Conservation (phyloP, 2,113 vertebrate species). For the Brevimyrus niger region DNA sequence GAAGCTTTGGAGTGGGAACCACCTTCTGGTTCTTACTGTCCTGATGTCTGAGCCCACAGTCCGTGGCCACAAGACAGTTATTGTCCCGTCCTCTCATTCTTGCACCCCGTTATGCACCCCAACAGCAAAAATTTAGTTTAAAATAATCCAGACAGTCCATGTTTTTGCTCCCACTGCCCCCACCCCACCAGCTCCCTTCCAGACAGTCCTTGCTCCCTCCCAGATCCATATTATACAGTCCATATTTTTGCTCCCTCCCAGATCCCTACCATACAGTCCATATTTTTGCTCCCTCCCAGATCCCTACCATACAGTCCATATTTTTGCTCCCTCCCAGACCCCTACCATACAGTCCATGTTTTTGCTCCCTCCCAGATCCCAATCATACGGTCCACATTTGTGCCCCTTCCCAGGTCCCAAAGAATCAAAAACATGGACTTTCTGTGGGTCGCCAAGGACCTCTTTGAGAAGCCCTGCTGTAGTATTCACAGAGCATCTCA, state of each 20-base stretch:
- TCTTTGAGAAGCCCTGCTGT: background rate
- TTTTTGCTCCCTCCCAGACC: no score
- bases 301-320: no score
- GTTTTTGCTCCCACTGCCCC: no score
- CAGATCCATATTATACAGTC: background rate
- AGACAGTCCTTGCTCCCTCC: background rate
- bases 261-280: no score
- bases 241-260: background rate
- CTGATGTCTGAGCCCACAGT: background rate
- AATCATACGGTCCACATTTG: background rate
- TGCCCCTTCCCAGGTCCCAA: no score
- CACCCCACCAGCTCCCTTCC: no score
- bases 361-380: background rate
- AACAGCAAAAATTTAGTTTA: background rate
- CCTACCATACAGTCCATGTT: background rate
- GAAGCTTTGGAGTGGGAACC: background rate
- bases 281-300: no score
- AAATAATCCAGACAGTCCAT: background rate
- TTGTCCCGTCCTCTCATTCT: background rate
- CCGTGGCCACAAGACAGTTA: background rate
- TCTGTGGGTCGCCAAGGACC: background rate
- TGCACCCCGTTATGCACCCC: background rate
- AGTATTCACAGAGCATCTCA: conserved; percentile 18
- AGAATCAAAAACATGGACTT: background rate
- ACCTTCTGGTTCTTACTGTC: background rate